Evolutionary conservation across 1,140 invertebrate genomes (phyloP).

Genomic region (Maconellicoccus hirsutus): DNA sequence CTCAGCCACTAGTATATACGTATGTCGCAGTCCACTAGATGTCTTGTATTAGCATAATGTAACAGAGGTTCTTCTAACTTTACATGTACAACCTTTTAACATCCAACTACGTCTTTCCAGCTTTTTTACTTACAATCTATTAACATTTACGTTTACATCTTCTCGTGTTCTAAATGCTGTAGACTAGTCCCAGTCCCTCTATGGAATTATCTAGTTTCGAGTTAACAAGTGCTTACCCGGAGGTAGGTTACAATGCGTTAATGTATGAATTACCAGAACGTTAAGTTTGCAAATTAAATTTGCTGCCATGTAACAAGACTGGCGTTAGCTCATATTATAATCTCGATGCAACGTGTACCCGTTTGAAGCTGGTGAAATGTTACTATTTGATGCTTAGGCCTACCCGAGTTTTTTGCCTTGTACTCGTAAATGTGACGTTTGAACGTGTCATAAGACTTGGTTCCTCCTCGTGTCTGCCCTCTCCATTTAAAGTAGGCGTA

Average conservation of each 20-base stretch:
- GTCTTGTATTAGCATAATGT: slow-evolving; percentile 9
- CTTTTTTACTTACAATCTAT: slow-evolving; percentile 9
- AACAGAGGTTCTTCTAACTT: background rate
- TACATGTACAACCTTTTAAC: slow-evolving; percentile 9
- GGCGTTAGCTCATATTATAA: background rate
- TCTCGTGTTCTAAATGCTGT: slow-evolving; percentile 7
- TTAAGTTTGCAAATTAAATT: background rate
- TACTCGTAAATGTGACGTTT: too few relatives aligned
- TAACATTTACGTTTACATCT: slow-evolving; percentile 5
- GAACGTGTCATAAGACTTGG: too few relatives aligned
- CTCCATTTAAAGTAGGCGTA: too few relatives aligned
- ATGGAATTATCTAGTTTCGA: slow-evolving; percentile 1
- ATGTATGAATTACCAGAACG: background rate
- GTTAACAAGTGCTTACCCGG: background rate
- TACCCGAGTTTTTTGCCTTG: too few relatives aligned
- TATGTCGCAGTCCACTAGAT: slow-evolving; percentile 7
- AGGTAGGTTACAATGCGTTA: background rate
- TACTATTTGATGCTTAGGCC: too few relatives aligned
- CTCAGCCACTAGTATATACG: slow-evolving; percentile 2
- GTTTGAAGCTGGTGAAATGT: too few relatives aligned
- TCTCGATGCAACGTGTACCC: too few relatives aligned
- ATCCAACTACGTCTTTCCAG: background rate
- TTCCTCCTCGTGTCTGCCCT: too few relatives aligned
- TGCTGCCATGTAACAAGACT: background rate
- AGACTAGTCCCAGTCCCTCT: background rate